These are phyloP conservation scores for Lacerta bilineata DNA, from an alignment of 2,797 vertebrate genomes.

Conservation along the genomic window DNA sequence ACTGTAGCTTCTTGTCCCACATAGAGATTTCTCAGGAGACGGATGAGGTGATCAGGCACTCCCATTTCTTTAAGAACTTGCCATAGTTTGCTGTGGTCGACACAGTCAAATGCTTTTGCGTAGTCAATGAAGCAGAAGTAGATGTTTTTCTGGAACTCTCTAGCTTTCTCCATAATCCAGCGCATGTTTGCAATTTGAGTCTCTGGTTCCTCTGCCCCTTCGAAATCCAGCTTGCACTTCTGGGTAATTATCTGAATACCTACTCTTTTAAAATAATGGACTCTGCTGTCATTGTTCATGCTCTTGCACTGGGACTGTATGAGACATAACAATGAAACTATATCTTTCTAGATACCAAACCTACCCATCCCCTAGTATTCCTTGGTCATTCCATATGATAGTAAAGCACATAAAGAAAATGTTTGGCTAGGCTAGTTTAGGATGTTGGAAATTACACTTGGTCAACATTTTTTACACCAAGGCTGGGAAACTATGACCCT, in stretches of 20 bases:
- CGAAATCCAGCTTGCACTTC: too few relatives aligned
- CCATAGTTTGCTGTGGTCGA: too few relatives aligned
- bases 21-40: too few relatives aligned
- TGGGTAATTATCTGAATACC: constrained; percentile 15
- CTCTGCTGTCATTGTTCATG: neutral
- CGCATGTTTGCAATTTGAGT: too few relatives aligned
- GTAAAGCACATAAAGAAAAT: neutral
- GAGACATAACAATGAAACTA: neutral
- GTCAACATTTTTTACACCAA: neutral
- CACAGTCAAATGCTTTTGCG: too few relatives aligned
- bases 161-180: too few relatives aligned
- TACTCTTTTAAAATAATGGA: neutral
- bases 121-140: too few relatives aligned
- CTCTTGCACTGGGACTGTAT: neutral
- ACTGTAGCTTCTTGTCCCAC: too few relatives aligned
- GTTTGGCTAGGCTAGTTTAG: neutral
- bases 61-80: too few relatives aligned
- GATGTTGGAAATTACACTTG: neutral
- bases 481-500: neutral
- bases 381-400: neutral
- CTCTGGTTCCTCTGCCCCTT: too few relatives aligned
- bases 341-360: neutral
- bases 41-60: too few relatives aligned
- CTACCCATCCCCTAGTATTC: neutral
- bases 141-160: too few relatives aligned